Base-by-base conservation (phyloP, 1,140 invertebrate species). In the Chironomus tepperi region DNA sequence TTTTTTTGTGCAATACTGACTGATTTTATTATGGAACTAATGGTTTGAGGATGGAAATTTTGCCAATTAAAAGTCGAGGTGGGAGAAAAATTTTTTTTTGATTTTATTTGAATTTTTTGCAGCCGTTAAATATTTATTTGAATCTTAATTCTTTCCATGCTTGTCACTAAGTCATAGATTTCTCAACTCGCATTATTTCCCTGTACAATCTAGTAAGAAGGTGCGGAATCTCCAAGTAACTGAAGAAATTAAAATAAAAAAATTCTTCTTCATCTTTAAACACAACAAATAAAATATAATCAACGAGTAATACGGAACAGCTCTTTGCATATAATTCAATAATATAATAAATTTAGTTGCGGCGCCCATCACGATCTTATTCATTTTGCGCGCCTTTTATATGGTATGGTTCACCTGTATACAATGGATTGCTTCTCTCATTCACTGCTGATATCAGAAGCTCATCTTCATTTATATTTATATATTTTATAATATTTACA, bases 261-360 rank as follows among this genome's bases (percentile, higher is more conserved):
- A 57, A 57, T 12, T 15, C 1, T 47, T 15, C 15, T 47, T 47
- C 43, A 57, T 57, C 47, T n/a, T 15, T 15, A 57, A 57, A 57
- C 12, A 5, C 12, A 57, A 57, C 12, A n/a, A 12, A 57, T 57
- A 57, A 57, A 57, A 57, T 12, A 34, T 15, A 15, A 57, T 57
- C 47, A 15, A 57, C 47, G 47, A 57, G 47, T 57, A 57, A 57
- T 57, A 57, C 47, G 47, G 47, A 57, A 57, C 47, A 57, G 8
- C 47, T 57, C 12, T 57, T 57, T 57, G 47, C 47, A 57, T 57
- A 57, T 47, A 57, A 57, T 15, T 57, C 47, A 57, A 57, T 57
- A 57, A 57, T 57, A 57, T 57, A 57, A 57, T 57, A 57, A 57
- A 57, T 57, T 57, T 57, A 57, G 47, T 57, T 15, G 47, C 47